Evolutionary conservation across 2,888 invertebrate genomes (phyloP).

Genomic region (Catocala nupta): DNA sequence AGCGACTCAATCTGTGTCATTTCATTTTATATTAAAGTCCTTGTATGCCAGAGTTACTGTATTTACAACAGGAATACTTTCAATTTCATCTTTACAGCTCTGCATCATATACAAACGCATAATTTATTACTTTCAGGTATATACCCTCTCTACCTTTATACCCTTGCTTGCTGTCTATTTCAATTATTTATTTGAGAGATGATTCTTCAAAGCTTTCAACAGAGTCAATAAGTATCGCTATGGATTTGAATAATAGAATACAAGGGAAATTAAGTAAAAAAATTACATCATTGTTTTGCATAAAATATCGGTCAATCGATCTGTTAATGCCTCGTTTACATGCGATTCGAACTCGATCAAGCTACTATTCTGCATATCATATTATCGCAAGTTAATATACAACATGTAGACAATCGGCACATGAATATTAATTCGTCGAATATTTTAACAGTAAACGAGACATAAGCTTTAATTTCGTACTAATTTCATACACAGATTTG

Average conservation of each 20-base stretch:
- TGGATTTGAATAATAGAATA: background rate
- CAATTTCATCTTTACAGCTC: conserved; percentile 23
- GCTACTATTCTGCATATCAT: conserved; percentile 22
- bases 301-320: conserved; percentile 5
- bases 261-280: background rate
- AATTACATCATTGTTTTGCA: background rate
- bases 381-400: conserved; percentile 27
- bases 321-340: conserved; percentile 17
- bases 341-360: conserved; percentile 19
- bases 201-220: background rate
- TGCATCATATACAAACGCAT: conserved; percentile 6
- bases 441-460: conserved; percentile 13
- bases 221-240: background rate
- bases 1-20: background rate
- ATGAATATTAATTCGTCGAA: conserved; percentile 6
- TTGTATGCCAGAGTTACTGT: no score
- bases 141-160: background rate
- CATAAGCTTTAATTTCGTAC: conserved; percentile 4
- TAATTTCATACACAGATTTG: conserved; percentile 8
- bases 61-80: background rate
- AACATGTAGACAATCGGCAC: conserved; percentile 19
- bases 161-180: background rate
- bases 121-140: background rate
- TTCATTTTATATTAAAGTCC: no score
- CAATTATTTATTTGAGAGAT: background rate